Evolutionary conservation across 2,113 vertebrate genomes (phyloP).

Genomic region (Lynx canadensis): DNA sequence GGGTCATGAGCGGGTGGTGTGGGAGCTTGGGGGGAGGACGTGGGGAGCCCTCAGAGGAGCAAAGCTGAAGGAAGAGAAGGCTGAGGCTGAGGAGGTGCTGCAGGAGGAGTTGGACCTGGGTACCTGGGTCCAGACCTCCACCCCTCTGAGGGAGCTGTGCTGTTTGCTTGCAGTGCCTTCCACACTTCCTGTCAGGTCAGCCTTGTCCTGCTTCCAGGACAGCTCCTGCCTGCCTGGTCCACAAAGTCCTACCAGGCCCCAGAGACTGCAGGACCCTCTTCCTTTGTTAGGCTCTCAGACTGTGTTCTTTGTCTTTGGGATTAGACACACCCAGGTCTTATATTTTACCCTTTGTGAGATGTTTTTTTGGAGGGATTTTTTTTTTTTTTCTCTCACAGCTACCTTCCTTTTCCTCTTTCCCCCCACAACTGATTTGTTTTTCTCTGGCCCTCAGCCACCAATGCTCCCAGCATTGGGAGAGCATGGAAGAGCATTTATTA

Average conservation of each 20-base stretch:
- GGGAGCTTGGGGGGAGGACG: neutral
- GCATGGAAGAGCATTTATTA: neutral
- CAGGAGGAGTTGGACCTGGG: too few species aligned
- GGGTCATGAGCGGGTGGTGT: rapidly evolving
- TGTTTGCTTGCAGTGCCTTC: neutral
- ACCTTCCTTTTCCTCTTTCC: neutral
- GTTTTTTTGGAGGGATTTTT: neutral
- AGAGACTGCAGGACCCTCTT: neutral
- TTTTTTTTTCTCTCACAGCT: neutral
- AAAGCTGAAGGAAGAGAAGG: neutral
- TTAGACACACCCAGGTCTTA: neutral
- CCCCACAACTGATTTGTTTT: neutral
- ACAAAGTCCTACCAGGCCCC: neutral
- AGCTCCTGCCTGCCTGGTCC: rapidly evolving
- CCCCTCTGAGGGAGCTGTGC: neutral
- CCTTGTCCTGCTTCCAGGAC: neutral
- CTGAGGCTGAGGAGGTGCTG: neutral
- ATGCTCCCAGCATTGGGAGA: neutral
- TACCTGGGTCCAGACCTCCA: neutral
- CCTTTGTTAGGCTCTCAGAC: neutral
- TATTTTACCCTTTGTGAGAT: neutral
- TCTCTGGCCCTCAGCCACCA: neutral
- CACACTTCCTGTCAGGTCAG: neutral
- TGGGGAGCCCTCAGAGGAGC: neutral
- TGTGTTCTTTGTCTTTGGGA: neutral